Evolutionary conservation across 1,140 invertebrate genomes (phyloP), one percentile per base, ranked within the genome.

Genomic region (Trichonephila clavata): DNA sequence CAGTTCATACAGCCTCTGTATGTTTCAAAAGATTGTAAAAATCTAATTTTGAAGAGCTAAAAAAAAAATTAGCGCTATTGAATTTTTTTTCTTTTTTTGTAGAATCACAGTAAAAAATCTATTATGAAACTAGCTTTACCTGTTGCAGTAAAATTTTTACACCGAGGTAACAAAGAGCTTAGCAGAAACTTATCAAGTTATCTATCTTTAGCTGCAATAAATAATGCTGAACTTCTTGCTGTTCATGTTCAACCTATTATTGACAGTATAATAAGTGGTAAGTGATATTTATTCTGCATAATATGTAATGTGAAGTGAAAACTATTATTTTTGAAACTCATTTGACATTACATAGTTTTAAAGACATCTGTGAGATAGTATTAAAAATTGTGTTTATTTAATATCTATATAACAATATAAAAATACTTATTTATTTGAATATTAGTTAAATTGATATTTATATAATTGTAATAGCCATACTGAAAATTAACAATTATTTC

Each of bases 51-150:
- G 32, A 39, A 39, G 2, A 39, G 4, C 32, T 39, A 4, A 4
- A 39, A 39, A 39, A n/a, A 39, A 39, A 39, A 2, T 39, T 39
- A 39, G 32, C 4, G 32, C 94, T 39, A 39, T 39, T 39, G 32
- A 39, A 1, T 39, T 3, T 39, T 39, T 39, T 39, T 94, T 83
- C 77, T 88, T 94, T 89, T 92, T 90, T 95, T 96, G 61, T 96
- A 98, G 97, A 98, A 98, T 96, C 98, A 99, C 96, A 97, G 97
- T 95, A 98, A 98, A 95, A 97, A 97, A 95, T 97, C 97, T 94
- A 97, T 99, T 27, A 99, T 99, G 98, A 97, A 97, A 95, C 96
- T 98, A 57, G 98, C 98, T 21, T 96, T 99, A 92, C 98, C 98
- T 7, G 97, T 98, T 27, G 98, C 98, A 7, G 98, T 99, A 0